Evolutionary conservation across 2,113 vertebrate species (phyloP), one percentile per base, ranked within the genome.

Genomic region (Corydoras maculifer): DNA sequence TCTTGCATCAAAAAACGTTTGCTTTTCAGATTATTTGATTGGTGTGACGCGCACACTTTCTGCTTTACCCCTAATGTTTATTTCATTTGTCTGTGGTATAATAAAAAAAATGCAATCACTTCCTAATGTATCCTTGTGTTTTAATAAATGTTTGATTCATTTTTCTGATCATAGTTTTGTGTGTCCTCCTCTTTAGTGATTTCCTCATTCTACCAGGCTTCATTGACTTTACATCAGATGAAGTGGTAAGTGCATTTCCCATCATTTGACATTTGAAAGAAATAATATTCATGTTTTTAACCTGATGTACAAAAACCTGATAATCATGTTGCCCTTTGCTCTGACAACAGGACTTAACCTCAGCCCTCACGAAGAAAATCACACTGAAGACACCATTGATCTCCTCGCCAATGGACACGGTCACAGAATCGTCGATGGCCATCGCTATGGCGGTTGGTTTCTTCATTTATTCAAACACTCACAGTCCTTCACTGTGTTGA

Each of bases 381-480:
- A 95, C 92, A 0, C 77, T 97, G 69, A 96, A 96, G 86, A 96
- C 94, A 0, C 93, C 94, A 0, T 88, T 97, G 3, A 92, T 94
- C 80, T 96, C 94, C 15, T 95, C 94, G 58, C 94, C 94, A 5
- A 96, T 97, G 94, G 93, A 97, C 82, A 97, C 94, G 0, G 94
- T 97, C 74, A 97, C 94, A 0, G 94, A 97, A 80, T 94, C 93
- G 0, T 93, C 92, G 58, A 97, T 97, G 94, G 94, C 94, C 78
- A 96, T 95, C 0, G 91, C 93, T 0, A 96, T 97, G 94, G 93
- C 93, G 69, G 94, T 97, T 79, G 92, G 93, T 85, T 11, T 70
- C 14, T 1, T 3, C 43, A 11, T 29, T 9, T 68, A 15, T 57
- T n/a, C 6, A 57, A 57, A n/a, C 13, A 7, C 35, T 48, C 2